Percentiles rank a stretch among this genome's conserved stretches.
Evolutionary conservation across 2,888 invertebrate genomes (phyloP).

Genomic region (Biston stratarius): DNA sequence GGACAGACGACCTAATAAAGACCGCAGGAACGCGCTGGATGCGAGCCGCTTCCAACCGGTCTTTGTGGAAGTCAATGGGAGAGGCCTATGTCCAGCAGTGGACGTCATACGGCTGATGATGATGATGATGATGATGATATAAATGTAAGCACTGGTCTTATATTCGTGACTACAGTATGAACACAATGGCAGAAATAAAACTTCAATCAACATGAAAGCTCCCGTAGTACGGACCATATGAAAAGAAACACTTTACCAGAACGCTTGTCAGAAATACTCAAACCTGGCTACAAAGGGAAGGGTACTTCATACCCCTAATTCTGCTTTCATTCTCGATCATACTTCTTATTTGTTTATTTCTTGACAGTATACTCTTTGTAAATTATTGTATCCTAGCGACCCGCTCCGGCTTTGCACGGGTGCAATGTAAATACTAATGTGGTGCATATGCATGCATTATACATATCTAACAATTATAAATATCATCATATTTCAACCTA

Average conservation of each 20-base stretch:
- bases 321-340: slow-evolving; percentile 29
- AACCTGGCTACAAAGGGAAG: slow-evolving; percentile 37
- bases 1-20: no score
- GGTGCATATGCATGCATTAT: no score
- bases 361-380: slow-evolving; percentile 32
- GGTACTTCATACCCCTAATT: slow-evolving; percentile 49
- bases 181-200: slow-evolving; percentile 41
- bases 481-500: no score
- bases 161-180: neutral
- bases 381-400: neutral
- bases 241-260: slow-evolving; percentile 36
- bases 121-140: no score
- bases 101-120: no score
- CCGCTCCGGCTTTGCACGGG: no score
- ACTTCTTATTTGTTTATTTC: slow-evolving; percentile 48
- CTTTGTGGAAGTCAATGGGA: no score
- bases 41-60: no score
- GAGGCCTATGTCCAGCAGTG: no score
- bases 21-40: no score
- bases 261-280: slow-evolving; percentile 46
- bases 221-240: slow-evolving; percentile 38
- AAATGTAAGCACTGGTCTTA: neutral
- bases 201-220: slow-evolving; percentile 69
- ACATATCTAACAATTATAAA: no score
- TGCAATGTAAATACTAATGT: no score